Evolutionary conservation across 2,888 invertebrate species (phyloP).

Genomic region (Calameuta idolon): DNA sequence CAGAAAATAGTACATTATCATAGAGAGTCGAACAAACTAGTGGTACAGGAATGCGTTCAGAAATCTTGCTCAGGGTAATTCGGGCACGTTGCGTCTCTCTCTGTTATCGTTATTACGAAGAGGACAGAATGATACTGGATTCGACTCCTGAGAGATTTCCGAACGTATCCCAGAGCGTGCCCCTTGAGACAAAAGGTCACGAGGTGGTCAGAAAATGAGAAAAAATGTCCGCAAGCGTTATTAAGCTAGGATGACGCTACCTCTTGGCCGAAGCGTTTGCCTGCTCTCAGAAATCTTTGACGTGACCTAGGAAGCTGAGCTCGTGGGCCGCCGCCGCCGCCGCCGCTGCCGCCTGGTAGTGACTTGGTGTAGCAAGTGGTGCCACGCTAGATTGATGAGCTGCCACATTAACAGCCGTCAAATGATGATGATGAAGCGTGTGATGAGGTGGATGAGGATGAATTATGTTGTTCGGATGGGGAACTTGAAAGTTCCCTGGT

Average conservation of each 20-base stretch:
- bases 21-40: no score
- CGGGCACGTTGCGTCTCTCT: no score
- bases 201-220: not conserved
- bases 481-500: constrained; percentile 67
- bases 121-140: no score
- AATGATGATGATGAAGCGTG: constrained; percentile 56
- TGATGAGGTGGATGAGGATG: constrained; percentile 58
- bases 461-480: constrained; percentile 64
- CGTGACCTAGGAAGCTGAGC: constrained; percentile 61
- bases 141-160: no score
- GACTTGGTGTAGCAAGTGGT: constrained; percentile 55
- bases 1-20: no score
- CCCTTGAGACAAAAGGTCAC: no score
- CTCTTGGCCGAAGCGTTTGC: constrained; percentile 55
- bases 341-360: constrained; percentile 51
- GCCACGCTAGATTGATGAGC: constrained; percentile 56
- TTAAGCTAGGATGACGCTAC: constrained; percentile 40
- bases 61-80: no score
- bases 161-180: no score
- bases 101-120: no score
- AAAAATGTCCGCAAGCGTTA: not conserved
- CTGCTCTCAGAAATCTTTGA: constrained; percentile 65
- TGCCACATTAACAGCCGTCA: constrained; percentile 53
- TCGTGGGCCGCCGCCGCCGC: constrained; percentile 42
- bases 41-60: no score